phyloP scores from a whole-genome alignment of 2,888 invertebrate species.

The Euzophera pinguis region DNA sequence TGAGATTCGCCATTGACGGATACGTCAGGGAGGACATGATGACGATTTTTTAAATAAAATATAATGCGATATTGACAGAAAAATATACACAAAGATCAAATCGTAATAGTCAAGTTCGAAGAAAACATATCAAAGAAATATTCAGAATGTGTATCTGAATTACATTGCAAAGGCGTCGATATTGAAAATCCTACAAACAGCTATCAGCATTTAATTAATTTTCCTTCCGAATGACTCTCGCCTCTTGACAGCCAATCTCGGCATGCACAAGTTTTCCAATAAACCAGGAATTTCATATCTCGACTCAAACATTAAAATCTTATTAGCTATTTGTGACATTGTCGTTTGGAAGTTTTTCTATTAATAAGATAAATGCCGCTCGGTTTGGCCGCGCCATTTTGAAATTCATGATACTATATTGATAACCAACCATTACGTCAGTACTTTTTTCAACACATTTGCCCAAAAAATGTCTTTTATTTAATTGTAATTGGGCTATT shows the following conservation, averaged over 20 bases:
- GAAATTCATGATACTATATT: too few species aligned
- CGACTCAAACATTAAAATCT: not conserved
- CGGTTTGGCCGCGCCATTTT: too few species aligned
- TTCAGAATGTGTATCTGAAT: not conserved
- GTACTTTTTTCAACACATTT: too few species aligned
- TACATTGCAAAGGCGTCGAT: not conserved
- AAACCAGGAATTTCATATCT: constrained; percentile 6
- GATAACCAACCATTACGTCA: too few species aligned
- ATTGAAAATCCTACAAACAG: not conserved
- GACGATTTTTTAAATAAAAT: too few species aligned
- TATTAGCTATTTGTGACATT: not conserved
- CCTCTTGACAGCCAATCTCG: not conserved
- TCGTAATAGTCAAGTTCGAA: too few species aligned
- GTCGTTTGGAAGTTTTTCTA: not conserved
- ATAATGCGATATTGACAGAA: too few species aligned
- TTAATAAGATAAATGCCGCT: not conserved
- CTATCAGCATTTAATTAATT: constrained; percentile 4
- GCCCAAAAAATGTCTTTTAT: too few species aligned
- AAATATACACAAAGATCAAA: too few species aligned
- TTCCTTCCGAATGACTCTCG: not conserved
- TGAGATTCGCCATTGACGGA: too few species aligned
- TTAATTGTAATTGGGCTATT: too few species aligned
- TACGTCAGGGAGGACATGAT: too few species aligned
- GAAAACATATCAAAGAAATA: not conserved
- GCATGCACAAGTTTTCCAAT: constrained; percentile 4